phyloP scores from a whole-genome alignment of 2,113 vertebrate genomes.

The Mohoua ochrocephala region DNA sequence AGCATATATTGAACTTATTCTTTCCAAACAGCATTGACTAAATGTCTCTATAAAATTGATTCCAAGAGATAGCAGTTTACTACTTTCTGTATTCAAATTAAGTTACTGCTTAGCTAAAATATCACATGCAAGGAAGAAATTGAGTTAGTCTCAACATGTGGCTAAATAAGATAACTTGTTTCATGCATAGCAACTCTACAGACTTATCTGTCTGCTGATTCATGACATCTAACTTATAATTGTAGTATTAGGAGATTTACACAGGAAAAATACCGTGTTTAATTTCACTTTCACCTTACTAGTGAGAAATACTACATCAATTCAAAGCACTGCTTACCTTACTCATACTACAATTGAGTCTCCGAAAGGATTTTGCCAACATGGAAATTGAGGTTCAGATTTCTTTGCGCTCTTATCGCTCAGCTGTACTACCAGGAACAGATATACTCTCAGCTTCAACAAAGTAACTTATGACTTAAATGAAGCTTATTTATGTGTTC shows the following conservation, averaged over 20 bases:
- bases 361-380: background rate
- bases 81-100: conserved; percentile 46
- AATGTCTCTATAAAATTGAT: conserved; percentile 22
- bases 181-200: background rate
- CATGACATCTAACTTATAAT: background rate
- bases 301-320: background rate
- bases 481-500: background rate
- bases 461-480: background rate
- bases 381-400: background rate
- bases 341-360: background rate
- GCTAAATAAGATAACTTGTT: conserved; percentile 14
- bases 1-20: background rate
- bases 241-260: background rate
- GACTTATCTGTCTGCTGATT: background rate
- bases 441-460: background rate
- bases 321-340: background rate
- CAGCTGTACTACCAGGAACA: background rate
- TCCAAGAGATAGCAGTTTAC: conserved; percentile 6
- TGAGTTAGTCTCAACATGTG: background rate
- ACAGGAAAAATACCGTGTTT: background rate
- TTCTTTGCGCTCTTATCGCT: background rate
- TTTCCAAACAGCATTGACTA: conserved; percentile 31
- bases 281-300: background rate
- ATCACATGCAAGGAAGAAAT: background rate
- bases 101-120: conserved; percentile 33